A percentile compares a stretch with the other conserved stretches of the same genome.
Evolutionary conservation across 2,113 vertebrate genomes (phyloP).

Genomic region (Eubucco bourcierii): DNA sequence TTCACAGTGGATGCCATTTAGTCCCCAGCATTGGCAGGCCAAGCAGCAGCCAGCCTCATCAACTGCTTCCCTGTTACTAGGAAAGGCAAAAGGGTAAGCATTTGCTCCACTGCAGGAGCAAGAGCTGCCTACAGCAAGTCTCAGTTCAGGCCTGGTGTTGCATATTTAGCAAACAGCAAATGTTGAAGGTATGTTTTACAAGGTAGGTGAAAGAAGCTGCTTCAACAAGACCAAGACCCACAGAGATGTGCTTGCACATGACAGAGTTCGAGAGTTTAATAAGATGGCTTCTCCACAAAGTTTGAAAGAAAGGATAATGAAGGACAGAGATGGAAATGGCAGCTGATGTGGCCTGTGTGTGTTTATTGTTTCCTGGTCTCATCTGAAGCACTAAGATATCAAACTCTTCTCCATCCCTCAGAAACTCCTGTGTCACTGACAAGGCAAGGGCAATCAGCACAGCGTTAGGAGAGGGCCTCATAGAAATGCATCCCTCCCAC

Average conservation of each 20-base stretch:
- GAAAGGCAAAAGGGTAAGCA: background rate
- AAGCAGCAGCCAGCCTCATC: background rate
- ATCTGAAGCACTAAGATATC: background rate
- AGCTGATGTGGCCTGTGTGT: background rate
- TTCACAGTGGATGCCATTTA: rapidly evolving
- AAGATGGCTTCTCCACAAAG: background rate
- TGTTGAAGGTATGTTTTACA: rapidly evolving
- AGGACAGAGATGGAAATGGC: background rate
- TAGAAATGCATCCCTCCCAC: background rate
- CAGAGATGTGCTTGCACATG: rapidly evolving
- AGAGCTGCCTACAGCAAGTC: background rate
- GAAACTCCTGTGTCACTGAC: background rate
- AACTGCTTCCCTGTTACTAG: background rate
- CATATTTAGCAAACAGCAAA: background rate
- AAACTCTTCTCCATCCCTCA: background rate
- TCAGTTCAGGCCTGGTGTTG: background rate
- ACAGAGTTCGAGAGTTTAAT: background rate
- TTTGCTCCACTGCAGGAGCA: background rate
- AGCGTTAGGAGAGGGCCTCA: background rate
- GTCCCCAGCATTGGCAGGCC: too few relatives aligned
- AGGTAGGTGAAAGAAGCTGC: background rate
- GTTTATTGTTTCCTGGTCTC: background rate
- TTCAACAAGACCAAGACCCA: background rate
- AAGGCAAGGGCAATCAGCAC: background rate
- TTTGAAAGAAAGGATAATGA: background rate